phyloP scores from a whole-genome alignment of 2,113 vertebrate genomes.

The Rhinopithecus roxellana region DNA sequence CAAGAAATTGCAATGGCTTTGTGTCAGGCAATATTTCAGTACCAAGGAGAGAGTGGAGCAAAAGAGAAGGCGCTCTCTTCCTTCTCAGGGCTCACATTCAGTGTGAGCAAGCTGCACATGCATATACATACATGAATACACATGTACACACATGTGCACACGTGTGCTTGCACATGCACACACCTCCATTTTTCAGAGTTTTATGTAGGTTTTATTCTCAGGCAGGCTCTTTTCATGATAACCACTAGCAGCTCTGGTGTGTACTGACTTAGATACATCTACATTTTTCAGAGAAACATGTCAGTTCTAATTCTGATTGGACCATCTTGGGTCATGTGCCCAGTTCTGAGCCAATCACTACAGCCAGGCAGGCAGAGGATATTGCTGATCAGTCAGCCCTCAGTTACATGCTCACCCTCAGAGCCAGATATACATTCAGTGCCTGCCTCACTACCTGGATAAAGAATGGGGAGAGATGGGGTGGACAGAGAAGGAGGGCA shows the following conservation, averaged over 20 bases:
- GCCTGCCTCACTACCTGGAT: too few species aligned
- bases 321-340: not conserved
- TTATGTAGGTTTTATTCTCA: not conserved
- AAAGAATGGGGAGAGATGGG: not conserved
- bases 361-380: not conserved
- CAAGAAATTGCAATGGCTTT: not conserved
- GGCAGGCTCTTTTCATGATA: not conserved
- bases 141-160: accelerated
- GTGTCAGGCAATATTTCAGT: not conserved
- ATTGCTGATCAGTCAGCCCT: not conserved
- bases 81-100: not conserved
- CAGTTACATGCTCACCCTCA: not conserved
- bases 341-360: not conserved
- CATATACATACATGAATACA: not conserved
- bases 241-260: not conserved
- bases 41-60: not conserved
- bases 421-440: not conserved
- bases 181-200: not conserved
- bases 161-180: too few species aligned
- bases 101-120: accelerated
- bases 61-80: not conserved
- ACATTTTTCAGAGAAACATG: not conserved
- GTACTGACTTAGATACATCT: not conserved
- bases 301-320: not conserved
- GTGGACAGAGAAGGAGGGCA: not conserved